Base-by-base conservation (phyloP, 2,113 vertebrate species). In the Hemichromis elongatus region DNA sequence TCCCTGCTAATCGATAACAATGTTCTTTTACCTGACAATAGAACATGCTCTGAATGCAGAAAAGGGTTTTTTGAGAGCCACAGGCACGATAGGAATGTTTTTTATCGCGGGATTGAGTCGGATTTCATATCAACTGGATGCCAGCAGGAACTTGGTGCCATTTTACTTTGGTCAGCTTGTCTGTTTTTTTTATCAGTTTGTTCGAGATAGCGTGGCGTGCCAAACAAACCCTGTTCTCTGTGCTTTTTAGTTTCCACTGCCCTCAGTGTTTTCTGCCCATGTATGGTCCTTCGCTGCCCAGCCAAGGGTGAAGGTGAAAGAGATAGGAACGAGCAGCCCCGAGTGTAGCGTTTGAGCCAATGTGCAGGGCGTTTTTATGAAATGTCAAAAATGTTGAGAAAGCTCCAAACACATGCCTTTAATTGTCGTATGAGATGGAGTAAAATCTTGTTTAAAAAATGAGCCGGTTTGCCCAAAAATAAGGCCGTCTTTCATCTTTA, bases 1-100 rank as follows among this genome's bases (percentile, higher is more conserved):
- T 90, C 89, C 85, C 86, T 9, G 79, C 86, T 93, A 91, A 92
- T 95, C 88, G 80, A 92, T 94, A 86, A 92, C 91, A 93, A 92
- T 93, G 92, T 90, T 88, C 75, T 21, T n/a, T 81, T 63, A 59
- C 75, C 52, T 81, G 87, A 94, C 92, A 93, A 94, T 63, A 18
- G 90, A 61, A n/a, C 50, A 0, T 1, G 81, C 80, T 68, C 66
- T 88, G 52, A 88, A 89, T 84, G 82, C 37, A 28, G 9, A 53
- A 19, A n/a, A 19, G 2, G 52, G 2, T 0, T 19, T 80, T 88
- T 55, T 21, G 7, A 18, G 35, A 53, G 79, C 85, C 54, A 0
- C 35, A 79, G 83, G 89, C 59, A 82, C 13, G 90, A 88, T 37
- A 1, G 91, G 93, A 94, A 93, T 90, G 83, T 87, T 59, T 86